These are phyloP conservation scores for Thecocarcelia acutangulata DNA, from an alignment of 2,888 invertebrate species.

Conservation along the genomic window DNA sequence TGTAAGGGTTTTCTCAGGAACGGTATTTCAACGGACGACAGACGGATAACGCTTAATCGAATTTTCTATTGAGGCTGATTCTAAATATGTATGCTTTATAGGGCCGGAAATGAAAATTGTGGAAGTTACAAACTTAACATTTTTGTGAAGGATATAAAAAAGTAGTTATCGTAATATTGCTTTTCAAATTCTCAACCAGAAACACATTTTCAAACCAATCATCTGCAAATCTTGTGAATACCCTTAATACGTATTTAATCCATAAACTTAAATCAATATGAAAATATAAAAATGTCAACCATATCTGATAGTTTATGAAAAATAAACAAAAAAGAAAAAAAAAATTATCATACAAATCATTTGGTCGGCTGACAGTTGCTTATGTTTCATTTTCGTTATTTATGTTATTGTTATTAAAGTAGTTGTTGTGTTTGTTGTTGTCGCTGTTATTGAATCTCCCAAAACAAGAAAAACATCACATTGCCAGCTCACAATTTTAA, in stretches of 20 bases:
- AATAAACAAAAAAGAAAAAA: slow-evolving; percentile 76
- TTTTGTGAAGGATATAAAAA: too few relatives aligned
- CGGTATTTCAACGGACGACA: too few relatives aligned
- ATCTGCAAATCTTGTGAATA: neutral
- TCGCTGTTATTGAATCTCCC: slow-evolving; percentile 20
- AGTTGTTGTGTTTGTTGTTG: slow-evolving; percentile 39
- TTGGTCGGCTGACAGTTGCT: slow-evolving; percentile 79
- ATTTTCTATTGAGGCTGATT: too few relatives aligned
- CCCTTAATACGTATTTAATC: slow-evolving; percentile 2
- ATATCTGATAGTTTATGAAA: slow-evolving; percentile 81
- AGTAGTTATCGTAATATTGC: too few relatives aligned
- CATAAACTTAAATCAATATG: neutral
- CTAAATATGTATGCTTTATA: too few relatives aligned
- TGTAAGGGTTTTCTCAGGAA: too few relatives aligned
- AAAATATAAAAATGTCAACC: slow-evolving; percentile 38
- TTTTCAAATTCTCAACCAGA: too few relatives aligned
- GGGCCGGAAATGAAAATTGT: too few relatives aligned
- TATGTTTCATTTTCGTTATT: slow-evolving; percentile 68
- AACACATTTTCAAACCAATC: too few relatives aligned
- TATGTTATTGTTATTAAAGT: slow-evolving; percentile 52
- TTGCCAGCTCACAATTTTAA: slow-evolving; percentile 8
- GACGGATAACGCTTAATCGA: too few relatives aligned
- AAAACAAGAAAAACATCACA: neutral
- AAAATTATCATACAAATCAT: slow-evolving; percentile 79
- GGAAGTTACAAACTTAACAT: too few relatives aligned